Percentiles rank a stretch among this genome's conserved stretches.
These are phyloP conservation scores for Hystrix brachyura DNA, from an alignment of 2,113 vertebrate genomes.

Conservation along the genomic window DNA sequence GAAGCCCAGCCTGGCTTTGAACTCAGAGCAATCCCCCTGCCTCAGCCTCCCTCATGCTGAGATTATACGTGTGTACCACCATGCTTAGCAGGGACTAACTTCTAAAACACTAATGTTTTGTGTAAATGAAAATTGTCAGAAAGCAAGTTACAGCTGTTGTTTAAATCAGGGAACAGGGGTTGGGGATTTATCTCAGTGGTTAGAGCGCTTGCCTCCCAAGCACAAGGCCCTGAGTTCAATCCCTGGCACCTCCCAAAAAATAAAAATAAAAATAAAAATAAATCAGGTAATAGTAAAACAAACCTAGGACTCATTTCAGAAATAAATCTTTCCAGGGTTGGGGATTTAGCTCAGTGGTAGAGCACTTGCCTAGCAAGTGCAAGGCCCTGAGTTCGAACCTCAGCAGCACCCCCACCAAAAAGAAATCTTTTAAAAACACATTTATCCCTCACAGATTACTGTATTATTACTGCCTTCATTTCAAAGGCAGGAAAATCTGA, in stretches of 20 bases:
- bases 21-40: too few relatives aligned
- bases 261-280: too few relatives aligned
- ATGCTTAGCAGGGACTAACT: neutral
- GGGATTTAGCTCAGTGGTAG: too few relatives aligned
- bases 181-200: too few relatives aligned
- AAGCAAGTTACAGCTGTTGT: neutral
- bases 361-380: too few relatives aligned
- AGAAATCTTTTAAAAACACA: conserved; percentile 3
- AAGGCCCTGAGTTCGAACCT: too few relatives aligned
- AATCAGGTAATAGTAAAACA: neutral
- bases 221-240: too few relatives aligned
- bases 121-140: conserved; percentile 33
- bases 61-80: too few relatives aligned
- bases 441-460: neutral
- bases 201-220: too few relatives aligned
- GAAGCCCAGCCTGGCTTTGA: neutral
- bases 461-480: neutral
- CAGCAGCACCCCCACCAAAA: neutral
- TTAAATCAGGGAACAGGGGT: too few relatives aligned
- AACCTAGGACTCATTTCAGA: neutral
- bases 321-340: neutral
- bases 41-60: too few relatives aligned
- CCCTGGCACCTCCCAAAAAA: too few relatives aligned
- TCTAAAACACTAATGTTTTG: conserved; percentile 1
- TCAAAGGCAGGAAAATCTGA: conserved; percentile 50